phyloP scores from a whole-genome alignment of 2,888 invertebrate genomes.

The Andrena chrysosceles region DNA sequence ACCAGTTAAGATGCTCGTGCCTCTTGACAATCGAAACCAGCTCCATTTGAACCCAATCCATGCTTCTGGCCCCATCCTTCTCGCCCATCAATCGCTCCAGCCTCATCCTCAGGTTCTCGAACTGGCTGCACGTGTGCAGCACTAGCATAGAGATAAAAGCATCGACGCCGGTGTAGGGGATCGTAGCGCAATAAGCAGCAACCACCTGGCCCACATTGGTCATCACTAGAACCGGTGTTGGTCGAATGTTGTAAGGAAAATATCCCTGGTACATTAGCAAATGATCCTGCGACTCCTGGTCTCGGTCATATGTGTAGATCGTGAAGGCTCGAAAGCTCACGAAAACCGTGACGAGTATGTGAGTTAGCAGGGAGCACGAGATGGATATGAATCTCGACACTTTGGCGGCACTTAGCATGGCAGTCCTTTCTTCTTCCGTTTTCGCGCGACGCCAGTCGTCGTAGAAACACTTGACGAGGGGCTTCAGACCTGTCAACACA shows the following conservation, averaged over 20 bases:
- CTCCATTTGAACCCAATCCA: constrained; percentile 19
- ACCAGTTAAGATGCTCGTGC: constrained; percentile 63
- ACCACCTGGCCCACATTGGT: constrained; percentile 51
- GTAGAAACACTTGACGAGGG: constrained; percentile 46
- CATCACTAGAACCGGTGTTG: constrained; percentile 24
- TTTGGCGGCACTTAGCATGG: constrained; percentile 48
- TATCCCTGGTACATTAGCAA: constrained; percentile 46
- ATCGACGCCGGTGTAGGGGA: constrained; percentile 61
- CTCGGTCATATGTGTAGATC: constrained; percentile 16
- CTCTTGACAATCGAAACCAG: constrained; percentile 55
- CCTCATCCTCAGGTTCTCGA: constrained; percentile 39
- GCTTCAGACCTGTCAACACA: constrained; percentile 28
- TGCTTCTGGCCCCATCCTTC: not conserved
- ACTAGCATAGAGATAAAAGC: constrained; percentile 68
- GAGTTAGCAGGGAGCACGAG: constrained; percentile 59
- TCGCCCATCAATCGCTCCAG: constrained; percentile 32
- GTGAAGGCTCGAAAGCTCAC: constrained; percentile 16
- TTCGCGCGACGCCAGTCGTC: constrained; percentile 40
- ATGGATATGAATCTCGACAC: constrained; percentile 32
- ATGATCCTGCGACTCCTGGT: not conserved
- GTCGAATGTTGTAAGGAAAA: constrained; percentile 55
- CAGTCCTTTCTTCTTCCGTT: constrained; percentile 14
- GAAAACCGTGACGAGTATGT: constrained; percentile 49
- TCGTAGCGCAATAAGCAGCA: constrained; percentile 35
- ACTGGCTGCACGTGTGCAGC: constrained; percentile 65